phyloP scores from a whole-genome alignment of 2,113 vertebrate species.

The Oreochromis niloticus region DNA sequence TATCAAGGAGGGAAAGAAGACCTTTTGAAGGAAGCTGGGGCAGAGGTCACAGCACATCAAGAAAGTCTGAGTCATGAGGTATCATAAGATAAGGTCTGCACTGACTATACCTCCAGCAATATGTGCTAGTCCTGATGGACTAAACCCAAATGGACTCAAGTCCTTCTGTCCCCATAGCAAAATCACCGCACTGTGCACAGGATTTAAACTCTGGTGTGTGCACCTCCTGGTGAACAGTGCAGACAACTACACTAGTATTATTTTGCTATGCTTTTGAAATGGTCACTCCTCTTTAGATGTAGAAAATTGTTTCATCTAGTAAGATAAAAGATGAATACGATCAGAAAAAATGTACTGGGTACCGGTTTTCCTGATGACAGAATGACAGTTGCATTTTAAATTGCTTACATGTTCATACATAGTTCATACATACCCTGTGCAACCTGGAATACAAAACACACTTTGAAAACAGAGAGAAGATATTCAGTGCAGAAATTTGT shows the following conservation, averaged over 20 bases:
- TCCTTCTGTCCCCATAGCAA: neutral
- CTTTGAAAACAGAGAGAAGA: neutral
- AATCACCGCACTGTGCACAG: neutral
- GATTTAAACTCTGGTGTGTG: neutral
- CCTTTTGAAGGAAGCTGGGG: neutral
- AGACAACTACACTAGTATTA: neutral
- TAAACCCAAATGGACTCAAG: neutral
- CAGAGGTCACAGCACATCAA: neutral
- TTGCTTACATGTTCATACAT: neutral
- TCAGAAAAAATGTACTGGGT: neutral
- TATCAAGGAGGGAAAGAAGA: neutral
- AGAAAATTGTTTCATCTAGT: neutral
- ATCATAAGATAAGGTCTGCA: neutral
- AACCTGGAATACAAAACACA: neutral
- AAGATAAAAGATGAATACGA: neutral
- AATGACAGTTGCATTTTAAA: neutral
- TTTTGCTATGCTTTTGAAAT: neutral
- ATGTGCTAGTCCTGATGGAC: neutral
- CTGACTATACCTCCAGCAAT: neutral
- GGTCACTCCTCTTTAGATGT: neutral
- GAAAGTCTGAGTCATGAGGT: neutral
- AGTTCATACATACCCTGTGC: neutral
- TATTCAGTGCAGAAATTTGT: neutral
- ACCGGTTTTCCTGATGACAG: neutral
- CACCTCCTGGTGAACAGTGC: neutral